Evolutionary conservation across 2,888 invertebrate species (phyloP).

Genomic region (Clostera curtula): DNA sequence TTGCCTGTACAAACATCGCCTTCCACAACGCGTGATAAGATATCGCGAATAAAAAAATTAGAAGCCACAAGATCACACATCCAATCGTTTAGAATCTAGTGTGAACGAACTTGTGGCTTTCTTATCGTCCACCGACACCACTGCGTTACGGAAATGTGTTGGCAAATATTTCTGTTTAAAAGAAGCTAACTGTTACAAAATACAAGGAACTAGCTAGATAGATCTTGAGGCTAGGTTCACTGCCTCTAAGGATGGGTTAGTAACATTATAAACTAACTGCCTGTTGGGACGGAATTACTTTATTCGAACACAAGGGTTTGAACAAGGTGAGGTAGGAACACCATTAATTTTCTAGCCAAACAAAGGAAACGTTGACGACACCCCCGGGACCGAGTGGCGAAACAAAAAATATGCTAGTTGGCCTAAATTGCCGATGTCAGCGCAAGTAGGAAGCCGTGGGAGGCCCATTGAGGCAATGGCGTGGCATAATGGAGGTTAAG

Average conservation of each 20-base stretch:
- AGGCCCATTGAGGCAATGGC: conserved; percentile 52
- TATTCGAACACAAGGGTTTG: no score
- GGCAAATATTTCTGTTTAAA: conserved; percentile 29
- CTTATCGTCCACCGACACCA: conserved; percentile 44
- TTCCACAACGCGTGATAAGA: conserved; percentile 16
- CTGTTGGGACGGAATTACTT: no score
- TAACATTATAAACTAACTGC: no score
- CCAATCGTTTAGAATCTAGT: conserved; percentile 18
- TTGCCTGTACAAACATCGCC: neutral
- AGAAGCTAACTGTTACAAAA: conserved; percentile 14
- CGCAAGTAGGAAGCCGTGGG: conserved; percentile 60
- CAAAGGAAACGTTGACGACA: no score
- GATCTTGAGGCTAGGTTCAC: no score
- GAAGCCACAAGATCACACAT: conserved; percentile 9
- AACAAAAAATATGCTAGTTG: conserved; percentile 38
- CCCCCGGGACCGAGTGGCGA: conserved; percentile 33
- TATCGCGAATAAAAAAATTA: conserved; percentile 17
- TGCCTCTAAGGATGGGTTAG: no score
- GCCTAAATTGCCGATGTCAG: conserved; percentile 45
- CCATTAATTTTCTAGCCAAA: no score
- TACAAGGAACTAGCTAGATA: no score
- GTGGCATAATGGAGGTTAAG: conserved; percentile 67
- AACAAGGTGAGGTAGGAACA: no score
- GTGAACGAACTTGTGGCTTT: conserved; percentile 46
- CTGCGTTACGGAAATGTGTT: conserved; percentile 30